phyloP scores from a whole-genome alignment of 1,140 invertebrate genomes.

The Bombus ignitus region DNA sequence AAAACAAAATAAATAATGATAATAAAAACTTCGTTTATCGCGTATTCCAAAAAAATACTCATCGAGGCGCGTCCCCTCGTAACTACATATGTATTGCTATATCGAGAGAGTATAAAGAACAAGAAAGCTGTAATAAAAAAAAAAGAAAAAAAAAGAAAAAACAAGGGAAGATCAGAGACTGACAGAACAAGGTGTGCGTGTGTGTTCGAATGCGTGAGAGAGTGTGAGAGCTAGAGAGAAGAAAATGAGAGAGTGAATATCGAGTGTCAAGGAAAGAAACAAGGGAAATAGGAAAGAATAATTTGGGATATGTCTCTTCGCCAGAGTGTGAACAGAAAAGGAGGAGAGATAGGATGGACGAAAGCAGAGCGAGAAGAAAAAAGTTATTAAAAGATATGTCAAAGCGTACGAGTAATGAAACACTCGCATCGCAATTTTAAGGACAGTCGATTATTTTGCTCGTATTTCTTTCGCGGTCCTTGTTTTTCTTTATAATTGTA shows the following conservation, averaged over 20 bases:
- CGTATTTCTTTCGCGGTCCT: slow-evolving; percentile 71
- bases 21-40: slow-evolving; percentile 58
- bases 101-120: slow-evolving; percentile 54
- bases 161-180: slow-evolving; percentile 44
- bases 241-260: slow-evolving; percentile 28
- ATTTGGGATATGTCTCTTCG: slow-evolving; percentile 39
- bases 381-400: slow-evolving; percentile 47
- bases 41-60: slow-evolving; percentile 72
- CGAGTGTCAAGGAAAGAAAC: slow-evolving; percentile 37
- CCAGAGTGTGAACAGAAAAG: slow-evolving; percentile 28
- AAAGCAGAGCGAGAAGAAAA: slow-evolving; percentile 8
- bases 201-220: slow-evolving; percentile 58
- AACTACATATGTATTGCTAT: slow-evolving; percentile 72
- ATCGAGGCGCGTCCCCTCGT: slow-evolving; percentile 72
- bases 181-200: slow-evolving; percentile 28
- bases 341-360: slow-evolving; percentile 19
- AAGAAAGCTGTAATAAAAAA: slow-evolving; percentile 43
- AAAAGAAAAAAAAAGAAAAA: background rate
- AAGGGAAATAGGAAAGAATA: slow-evolving; percentile 26
- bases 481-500: slow-evolving; percentile 72
- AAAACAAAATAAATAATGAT: slow-evolving; percentile 26
- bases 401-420: slow-evolving; percentile 44
- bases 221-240: background rate
- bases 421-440: slow-evolving; percentile 54
- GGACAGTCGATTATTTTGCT: slow-evolving; percentile 56